Base-by-base conservation (phyloP, 1,140 invertebrate genomes). In the Zaprionus inermis region DNA sequence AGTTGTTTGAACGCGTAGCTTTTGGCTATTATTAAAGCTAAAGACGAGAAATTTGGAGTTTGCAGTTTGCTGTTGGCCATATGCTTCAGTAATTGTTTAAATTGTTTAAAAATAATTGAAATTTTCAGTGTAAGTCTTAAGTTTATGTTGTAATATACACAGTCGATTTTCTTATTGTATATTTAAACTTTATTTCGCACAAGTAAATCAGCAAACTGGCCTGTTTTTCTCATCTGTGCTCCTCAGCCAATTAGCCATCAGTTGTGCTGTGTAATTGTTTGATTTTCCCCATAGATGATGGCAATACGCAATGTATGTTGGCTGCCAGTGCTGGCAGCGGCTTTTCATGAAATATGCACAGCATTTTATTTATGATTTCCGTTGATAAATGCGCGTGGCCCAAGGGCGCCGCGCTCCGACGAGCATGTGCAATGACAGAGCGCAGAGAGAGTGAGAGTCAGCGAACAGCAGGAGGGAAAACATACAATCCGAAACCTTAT, bases 351-450 rank as follows among this genome's bases (percentile, higher is more conserved):
- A 80, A 88, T 78, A 89, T 86, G 84, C 60, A 72, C 72, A 32
- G 64, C 51, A 59, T 83, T 79, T 86, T 83, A 86, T 86, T 86
- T 86, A 86, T 86, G 83, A 88, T 86, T 86, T 86, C 83, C 83
- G 83, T 83, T 86, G 83, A 86, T 86, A 86, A 86, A 86, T 83
- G 78, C 70, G 28, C 58, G 49, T 49, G 46, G 30, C 57, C 32
- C 54, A 52, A 56, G 34, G 11, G 44, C 36, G 30, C 52, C 59
- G 10, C 38, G 60, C 30, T 34, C 41, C 30, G 64, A n/a, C 36
- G 58, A 51, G 52, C 63, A 56, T 56, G 63, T 46, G 52, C 52
- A 67, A 72, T 72, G 59, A 63, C 70, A 76, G 36, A 51, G 51
- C 32, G 22, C n/a, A n/a, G n/a, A n/a, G n/a, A n/a, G n/a, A n/a